Evolutionary conservation across 2,888 invertebrate species (phyloP), one percentile per base, ranked within the genome.

Genomic region (Catocala nupta): DNA sequence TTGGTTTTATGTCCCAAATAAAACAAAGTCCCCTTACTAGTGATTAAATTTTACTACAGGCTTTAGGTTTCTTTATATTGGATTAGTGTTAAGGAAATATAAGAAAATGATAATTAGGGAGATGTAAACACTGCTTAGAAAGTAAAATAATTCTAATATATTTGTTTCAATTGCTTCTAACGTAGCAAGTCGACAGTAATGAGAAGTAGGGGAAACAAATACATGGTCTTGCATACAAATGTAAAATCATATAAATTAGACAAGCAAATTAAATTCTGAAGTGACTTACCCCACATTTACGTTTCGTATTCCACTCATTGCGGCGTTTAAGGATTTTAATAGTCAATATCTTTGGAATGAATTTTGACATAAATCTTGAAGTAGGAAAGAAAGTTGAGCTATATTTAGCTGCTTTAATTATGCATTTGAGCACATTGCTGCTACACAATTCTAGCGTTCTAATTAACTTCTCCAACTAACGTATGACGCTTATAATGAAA

Each of bases 11-110:
- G 71, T 56, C 60, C 70, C 71, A 74, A 80, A 81, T 79, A 81
- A 81, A 81, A 81, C 71, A 74, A 77, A 77, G 74, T 68, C 73
- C 73, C 77, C 68, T 70, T 65, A 71, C 63, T 61, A 66, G 75
- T 78, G 77, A 82, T 82, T 80, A 74, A 73, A 78, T 73, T 83
- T 82, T 75, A 82, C 62, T 80, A 63, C 74, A 71, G 71, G 71
- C 76, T 73, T 77, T 67, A 69, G 73, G 73, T 71, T 70, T 55
- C 63, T 76, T 74, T 70, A 70, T 69, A 62, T 69, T 25, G 53
- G 66, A 70, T 71, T 66, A 74, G 71, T 64, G 55, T 53, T 48
- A 58, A 44, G 61, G 55, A 63, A 72, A 67, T 62, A 63, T 68
- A 59, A 63, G 62, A 34, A 67, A 67, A 65, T 63, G 16, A 56